Evolutionary conservation across 2,113 vertebrate genomes (phyloP).

Genomic region (Stegastes partitus): DNA sequence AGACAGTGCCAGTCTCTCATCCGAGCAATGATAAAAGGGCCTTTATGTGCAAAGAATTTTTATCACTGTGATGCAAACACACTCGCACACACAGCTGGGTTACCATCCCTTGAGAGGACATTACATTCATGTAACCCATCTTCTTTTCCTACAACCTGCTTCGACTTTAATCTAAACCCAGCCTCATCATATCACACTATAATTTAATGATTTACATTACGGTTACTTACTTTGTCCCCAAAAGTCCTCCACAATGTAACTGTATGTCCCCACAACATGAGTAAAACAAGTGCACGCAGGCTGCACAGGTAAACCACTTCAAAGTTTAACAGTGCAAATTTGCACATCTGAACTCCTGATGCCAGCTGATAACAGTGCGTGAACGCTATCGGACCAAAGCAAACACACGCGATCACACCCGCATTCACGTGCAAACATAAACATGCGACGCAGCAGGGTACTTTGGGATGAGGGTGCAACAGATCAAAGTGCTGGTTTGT

Average conservation of each 20-base stretch:
- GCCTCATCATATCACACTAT: not conserved
- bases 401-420: not conserved
- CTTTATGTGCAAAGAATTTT: constrained; percentile 52
- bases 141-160: too few species aligned
- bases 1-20: constrained; percentile 69
- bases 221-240: too few species aligned
- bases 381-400: not conserved
- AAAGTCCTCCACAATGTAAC: not conserved
- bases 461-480: not conserved
- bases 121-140: not conserved
- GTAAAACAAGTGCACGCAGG: not conserved
- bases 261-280: not conserved
- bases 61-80: constrained; percentile 3
- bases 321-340: not conserved
- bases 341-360: constrained; percentile 26
- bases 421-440: not conserved
- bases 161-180: not conserved
- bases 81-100: not conserved
- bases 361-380: constrained; percentile 10
- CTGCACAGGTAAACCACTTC: constrained; percentile 29
- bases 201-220: too few species aligned
- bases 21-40: constrained; percentile 47
- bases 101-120: not conserved
- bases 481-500: constrained; percentile 43
- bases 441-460: not conserved